Percentiles rank a stretch among this genome's conserved stretches.
Conservation (phyloP, 1,140 invertebrate genomes). For the Scaptodrosophila lebanonensis region DNA sequence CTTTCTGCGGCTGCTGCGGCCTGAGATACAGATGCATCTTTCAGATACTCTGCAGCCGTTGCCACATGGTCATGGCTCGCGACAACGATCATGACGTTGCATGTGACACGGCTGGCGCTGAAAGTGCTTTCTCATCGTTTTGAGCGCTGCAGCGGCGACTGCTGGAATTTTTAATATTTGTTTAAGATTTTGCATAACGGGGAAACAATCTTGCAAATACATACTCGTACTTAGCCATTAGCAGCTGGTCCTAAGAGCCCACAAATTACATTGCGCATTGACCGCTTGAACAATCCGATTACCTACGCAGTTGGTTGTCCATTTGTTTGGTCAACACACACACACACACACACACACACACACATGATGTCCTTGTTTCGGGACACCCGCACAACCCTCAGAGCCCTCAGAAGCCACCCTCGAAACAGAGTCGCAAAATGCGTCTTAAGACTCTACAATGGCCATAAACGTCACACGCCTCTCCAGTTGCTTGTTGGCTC, state of each 20-base stretch:
- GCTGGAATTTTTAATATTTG: slow-evolving; percentile 26
- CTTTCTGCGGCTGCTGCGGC: slow-evolving; percentile 43
- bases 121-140: slow-evolving; percentile 62
- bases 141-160: slow-evolving; percentile 15
- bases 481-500: slow-evolving; percentile 35
- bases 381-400: slow-evolving; percentile 26
- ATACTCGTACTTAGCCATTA: slow-evolving; percentile 8
- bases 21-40: slow-evolving; percentile 40
- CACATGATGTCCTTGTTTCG: slow-evolving; percentile 11
- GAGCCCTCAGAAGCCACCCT: slow-evolving; percentile 24
- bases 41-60: slow-evolving; percentile 3
- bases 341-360: too few species aligned
- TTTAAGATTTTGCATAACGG: neutral
- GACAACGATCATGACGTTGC: slow-evolving; percentile 59
- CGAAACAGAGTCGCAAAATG: slow-evolving; percentile 13
- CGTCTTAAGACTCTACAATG: slow-evolving; percentile 50
- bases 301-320: slow-evolving; percentile 45
- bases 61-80: slow-evolving; percentile 36
- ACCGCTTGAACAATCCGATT: slow-evolving; percentile 55
- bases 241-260: slow-evolving; percentile 49
- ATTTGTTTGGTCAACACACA: slow-evolving; percentile 2
- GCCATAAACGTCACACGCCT: slow-evolving; percentile 68
- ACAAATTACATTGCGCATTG: slow-evolving; percentile 54
- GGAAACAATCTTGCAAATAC: slow-evolving; percentile 34
- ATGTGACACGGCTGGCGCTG: slow-evolving; percentile 52